Conservation (phyloP, 2,888 invertebrate genomes). For the Therioaphis trifolii region DNA sequence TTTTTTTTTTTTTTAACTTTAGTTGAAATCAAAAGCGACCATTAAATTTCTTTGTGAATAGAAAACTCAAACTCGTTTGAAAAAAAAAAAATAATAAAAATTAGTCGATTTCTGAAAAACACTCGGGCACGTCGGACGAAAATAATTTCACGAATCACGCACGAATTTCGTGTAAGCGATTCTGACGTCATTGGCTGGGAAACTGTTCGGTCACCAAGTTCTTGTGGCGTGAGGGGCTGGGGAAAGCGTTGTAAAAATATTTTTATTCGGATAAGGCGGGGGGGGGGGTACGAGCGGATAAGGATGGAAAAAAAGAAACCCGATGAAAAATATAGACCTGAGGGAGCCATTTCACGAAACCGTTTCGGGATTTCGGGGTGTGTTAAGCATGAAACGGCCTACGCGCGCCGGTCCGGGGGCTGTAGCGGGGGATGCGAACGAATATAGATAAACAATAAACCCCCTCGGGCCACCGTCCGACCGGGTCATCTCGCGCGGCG, state of each 20-base stretch:
- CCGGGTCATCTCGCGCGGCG: slow-evolving; percentile 17
- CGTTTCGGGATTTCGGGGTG: slow-evolving; percentile 39
- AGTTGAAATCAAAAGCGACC: too few relatives aligned
- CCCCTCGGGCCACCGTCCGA: background rate
- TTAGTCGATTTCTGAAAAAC: too few relatives aligned
- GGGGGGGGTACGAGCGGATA: too few relatives aligned
- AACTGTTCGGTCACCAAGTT: background rate
- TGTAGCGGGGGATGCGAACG: too few relatives aligned
- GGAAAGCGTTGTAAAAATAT: slow-evolving; percentile 14
- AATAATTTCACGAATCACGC: too few relatives aligned
- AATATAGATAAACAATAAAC: slow-evolving; percentile 44
- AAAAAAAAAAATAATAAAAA: too few relatives aligned
- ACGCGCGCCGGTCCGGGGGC: background rate
- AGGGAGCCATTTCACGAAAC: slow-evolving; percentile 45
- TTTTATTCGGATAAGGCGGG: background rate
- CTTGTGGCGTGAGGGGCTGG: background rate
- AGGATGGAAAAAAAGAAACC: slow-evolving; percentile 4
- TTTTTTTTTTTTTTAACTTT: too few relatives aligned
- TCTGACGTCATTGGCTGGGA: background rate
- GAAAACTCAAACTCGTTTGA: too few relatives aligned
- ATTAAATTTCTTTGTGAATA: too few relatives aligned
- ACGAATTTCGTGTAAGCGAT: too few relatives aligned
- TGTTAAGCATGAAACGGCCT: slow-evolving; percentile 5
- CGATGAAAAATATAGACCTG: slow-evolving; percentile 15
- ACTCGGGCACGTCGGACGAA: too few relatives aligned